Percentiles rank a stretch among this genome's conserved stretches.
Conservation (phyloP, 2,113 vertebrate species). For the Carollia perspicillata region DNA sequence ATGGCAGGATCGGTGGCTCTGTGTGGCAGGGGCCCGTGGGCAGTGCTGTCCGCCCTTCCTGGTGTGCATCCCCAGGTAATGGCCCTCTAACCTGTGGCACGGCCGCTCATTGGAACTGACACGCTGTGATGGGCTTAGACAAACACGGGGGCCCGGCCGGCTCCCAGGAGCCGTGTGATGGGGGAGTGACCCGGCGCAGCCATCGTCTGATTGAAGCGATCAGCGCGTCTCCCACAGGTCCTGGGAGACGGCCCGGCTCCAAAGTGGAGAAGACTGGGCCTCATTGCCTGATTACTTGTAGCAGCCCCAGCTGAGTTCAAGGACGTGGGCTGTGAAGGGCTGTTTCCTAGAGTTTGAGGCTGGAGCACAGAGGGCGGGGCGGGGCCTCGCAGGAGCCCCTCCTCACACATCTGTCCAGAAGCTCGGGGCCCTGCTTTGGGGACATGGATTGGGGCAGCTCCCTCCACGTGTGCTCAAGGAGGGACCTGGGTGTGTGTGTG, state of each 20-base stretch:
- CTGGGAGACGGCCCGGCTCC: background rate
- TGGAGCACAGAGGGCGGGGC: accelerated
- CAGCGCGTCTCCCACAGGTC: constrained; percentile 59
- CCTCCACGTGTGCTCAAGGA: accelerated
- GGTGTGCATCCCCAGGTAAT: constrained; percentile 11
- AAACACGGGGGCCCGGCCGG: background rate
- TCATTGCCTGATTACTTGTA: background rate
- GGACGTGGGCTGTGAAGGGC: background rate
- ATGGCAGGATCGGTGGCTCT: background rate
- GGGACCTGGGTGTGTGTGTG: background rate
- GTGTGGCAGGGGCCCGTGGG: background rate
- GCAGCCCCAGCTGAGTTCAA: background rate
- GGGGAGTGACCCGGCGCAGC: constrained; percentile 29
- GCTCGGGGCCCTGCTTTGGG: background rate
- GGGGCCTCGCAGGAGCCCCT: accelerated
- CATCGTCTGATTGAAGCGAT: constrained; percentile 57
- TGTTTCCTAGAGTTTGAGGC: background rate
- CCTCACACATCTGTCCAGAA: accelerated
- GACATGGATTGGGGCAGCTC: background rate
- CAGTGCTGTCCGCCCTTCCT: background rate
- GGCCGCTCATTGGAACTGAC: constrained; percentile 73
- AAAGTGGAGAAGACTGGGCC: constrained; percentile 56
- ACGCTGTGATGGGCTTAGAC: constrained; percentile 50
- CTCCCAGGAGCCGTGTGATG: background rate
- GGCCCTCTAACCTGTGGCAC: constrained; percentile 18